Evolutionary conservation across 2,797 vertebrate species (phyloP).

Genomic region (Cheirogaleus major): DNA sequence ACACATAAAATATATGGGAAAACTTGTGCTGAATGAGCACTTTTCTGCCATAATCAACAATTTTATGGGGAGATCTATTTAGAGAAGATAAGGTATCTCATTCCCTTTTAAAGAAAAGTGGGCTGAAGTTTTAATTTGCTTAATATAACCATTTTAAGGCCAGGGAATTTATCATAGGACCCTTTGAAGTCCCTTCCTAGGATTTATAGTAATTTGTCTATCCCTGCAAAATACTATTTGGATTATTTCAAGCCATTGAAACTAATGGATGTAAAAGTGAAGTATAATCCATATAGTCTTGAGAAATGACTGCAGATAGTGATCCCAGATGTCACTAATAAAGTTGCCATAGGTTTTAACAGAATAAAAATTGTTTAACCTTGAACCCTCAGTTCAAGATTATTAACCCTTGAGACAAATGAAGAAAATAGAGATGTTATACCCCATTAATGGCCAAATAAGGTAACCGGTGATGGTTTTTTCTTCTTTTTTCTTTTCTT

Average conservation of each 20-base stretch:
- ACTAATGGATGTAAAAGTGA: neutral
- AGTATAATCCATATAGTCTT: neutral
- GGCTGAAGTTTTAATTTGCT: constrained; percentile 47
- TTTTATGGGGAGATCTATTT: constrained; percentile 52
- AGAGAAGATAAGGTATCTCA: constrained; percentile 16
- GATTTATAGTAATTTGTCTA: neutral
- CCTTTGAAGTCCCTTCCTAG: neutral
- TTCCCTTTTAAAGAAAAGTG: neutral
- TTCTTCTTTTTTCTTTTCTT: too few species aligned
- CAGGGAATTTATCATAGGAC: neutral
- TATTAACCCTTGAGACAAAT: neutral
- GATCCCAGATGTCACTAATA: neutral
- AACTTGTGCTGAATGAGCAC: constrained; percentile 25
- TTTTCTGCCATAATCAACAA: constrained; percentile 51
- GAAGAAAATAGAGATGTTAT: constrained; percentile 1
- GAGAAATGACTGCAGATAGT: neutral
- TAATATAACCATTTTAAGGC: neutral
- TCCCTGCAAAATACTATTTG: constrained; percentile 21
- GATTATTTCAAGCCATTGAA: neutral
- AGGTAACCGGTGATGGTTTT: neutral
- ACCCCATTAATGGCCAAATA: constrained; percentile 29
- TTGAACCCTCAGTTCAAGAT: neutral
- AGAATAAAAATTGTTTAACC: constrained; percentile 15
- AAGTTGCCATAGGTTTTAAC: neutral
- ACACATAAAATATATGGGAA: constrained; percentile 49